Evolutionary conservation across 2,888 invertebrate species (phyloP).

Genomic region (Neria commutata): DNA sequence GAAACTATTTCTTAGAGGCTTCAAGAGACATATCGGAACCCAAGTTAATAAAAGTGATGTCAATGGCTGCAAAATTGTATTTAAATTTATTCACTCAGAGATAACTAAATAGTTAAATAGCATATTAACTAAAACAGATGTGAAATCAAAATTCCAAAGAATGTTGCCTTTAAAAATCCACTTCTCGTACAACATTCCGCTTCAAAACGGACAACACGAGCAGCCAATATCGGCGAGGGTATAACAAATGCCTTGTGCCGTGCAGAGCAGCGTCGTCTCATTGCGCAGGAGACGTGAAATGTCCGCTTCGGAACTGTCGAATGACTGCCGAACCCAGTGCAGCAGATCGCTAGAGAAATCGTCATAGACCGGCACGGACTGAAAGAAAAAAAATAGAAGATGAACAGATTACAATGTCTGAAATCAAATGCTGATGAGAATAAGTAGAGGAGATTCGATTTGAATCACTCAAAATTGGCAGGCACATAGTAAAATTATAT

Average conservation of each 20-base stretch:
- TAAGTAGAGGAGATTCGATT: no score
- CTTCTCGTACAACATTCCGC: no score
- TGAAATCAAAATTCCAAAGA: no score
- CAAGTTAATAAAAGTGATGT: no score
- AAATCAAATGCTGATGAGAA: slow-evolving; percentile 7
- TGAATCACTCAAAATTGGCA: no score
- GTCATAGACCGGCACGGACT: slow-evolving; percentile 41
- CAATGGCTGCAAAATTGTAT: no score
- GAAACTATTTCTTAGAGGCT: no score
- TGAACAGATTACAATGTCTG: background rate
- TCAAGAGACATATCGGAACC: no score
- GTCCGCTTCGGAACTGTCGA: slow-evolving; percentile 34
- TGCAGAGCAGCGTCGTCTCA: slow-evolving; percentile 36
- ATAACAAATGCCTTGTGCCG: slow-evolving; percentile 37
- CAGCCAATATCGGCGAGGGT: slow-evolving; percentile 32
- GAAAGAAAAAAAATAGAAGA: slow-evolving; percentile 23
- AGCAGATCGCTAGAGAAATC: slow-evolving; percentile 41
- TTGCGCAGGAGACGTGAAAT: slow-evolving; percentile 28
- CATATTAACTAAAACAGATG: no score
- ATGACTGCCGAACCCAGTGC: slow-evolving; percentile 40
- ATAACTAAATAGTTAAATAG: no score
- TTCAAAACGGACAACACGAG: slow-evolving; percentile 47
- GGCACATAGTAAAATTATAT: no score
- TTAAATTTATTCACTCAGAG: background rate
- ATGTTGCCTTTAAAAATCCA: no score